Evolutionary conservation across 1,140 invertebrate species (phyloP), one percentile per base, ranked within the genome.

Genomic region (Tachypleus tridentatus): DNA sequence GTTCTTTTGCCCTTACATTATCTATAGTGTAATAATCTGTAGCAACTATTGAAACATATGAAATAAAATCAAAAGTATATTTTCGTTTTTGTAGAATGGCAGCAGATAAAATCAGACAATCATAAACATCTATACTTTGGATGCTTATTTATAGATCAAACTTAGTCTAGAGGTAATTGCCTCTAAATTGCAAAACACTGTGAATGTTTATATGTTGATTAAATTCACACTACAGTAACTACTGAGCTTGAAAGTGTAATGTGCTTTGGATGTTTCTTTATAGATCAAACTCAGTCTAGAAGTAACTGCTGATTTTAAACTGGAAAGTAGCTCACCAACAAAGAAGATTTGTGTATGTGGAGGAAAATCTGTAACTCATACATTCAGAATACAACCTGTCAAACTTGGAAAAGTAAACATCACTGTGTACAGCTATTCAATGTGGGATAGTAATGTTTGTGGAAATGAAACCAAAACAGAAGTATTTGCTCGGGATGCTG

Each of bases 321-420:
- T 83, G 5, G 67, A 76, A 51, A 68, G 63, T 7, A 63, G 69
- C n/a, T 11, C 29, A 11, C 10, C 50, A 4, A 58, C n/a, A 5
- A 48, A 63, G 10, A 63, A 56, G 4, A 29, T 65, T 9, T 68
- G 67, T 10, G 64, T 68, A 10, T 68, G 67, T 51, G 67, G 64
- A 0, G 60, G 53, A 4, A 52, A 78, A 66, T 82, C 76, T 47
- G 72, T 77, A 4, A 56, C 57, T 48, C 52, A 57, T 5, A 29
- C n/a, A 60, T 85, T 80, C 71, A 72, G 75, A 6, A 70, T 85
- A 3, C 76, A 75, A 57, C 80, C 82, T 3, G 74, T 70, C 6
- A 68, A 75, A 2, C 72, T 85, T 0, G 84, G 84, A 4, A 73
- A 80, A 10, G 76, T 84, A 1, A 84, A 84, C 64, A 76, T 86